Base-by-base conservation (phyloP, 2,797 vertebrate species). In the Halcyon leucocephala region DNA sequence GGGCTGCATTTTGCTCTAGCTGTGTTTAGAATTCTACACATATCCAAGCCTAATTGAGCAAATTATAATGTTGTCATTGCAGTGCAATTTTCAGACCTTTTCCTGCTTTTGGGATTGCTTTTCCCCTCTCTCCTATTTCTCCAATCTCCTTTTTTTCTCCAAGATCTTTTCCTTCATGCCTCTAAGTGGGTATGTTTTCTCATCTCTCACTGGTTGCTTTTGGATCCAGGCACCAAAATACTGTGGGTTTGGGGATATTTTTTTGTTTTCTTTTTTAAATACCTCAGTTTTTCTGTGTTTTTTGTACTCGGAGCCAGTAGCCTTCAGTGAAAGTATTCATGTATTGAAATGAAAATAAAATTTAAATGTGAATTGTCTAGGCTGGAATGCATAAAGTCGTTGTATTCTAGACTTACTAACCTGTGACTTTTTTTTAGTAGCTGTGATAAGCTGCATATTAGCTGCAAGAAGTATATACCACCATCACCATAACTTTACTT, bases 291-390 rank as follows among this genome's bases (percentile, higher is more conserved):
- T 64, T 18, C 31, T 29, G 24, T 5, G 28, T 62, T 15, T 72
- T 67, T 85, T 88, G 25, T 74, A 65, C 4, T 14, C 28, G 6
- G 8, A 55, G 64, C 64, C 31, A 85, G 31, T 96, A 51, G 89
- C 87, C 72, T 93, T 95, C 87, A 77, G 78, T 94, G 60, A 69
- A 82, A 14, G 7, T 31, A 70, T 86, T 86, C 49, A 13, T 51
- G 39, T 78, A 81, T 77, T 95, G 91, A 94, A 97, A 95, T 42
- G 48, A 96, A 96, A 96, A 86, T 74, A 79, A 67, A 66, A 93
- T 93, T 90, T 54, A 76, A 87, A 77, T 83, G 20, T 26, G 44
- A 72, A 54, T 93, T 81, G 70, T 89, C 96, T 86, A 83, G 39
- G 83, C 76, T 51, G 82, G 60, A 87, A 91, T 93, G 82, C 81